Evolutionary conservation across 2,888 invertebrate genomes (phyloP), one percentile per base, ranked within the genome.

Genomic region (Eilema sororculum): DNA sequence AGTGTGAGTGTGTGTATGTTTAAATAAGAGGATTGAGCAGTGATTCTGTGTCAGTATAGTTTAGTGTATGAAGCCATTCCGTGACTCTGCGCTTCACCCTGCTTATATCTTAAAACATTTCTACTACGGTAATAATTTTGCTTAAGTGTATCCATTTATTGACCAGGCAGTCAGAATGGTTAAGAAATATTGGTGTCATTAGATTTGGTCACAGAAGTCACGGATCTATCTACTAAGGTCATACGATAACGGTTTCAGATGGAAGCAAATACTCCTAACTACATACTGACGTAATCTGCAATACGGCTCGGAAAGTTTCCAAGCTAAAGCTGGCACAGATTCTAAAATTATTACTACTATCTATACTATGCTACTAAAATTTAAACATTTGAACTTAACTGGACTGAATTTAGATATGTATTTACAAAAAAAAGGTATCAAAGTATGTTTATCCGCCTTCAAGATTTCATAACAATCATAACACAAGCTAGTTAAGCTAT

Each of bases 401-500:
- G 33, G 1, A 37, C 1, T 1, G 10, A 37, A 0, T 12, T 0
- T 1, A 12, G 1, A n/a, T n/a, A n/a, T n/a, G n/a, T n/a, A n/a
- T n/a, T n/a, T n/a, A n/a, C n/a, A n/a, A n/a, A n/a, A n/a, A n/a
- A n/a, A n/a, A n/a, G n/a, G n/a, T n/a, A n/a, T n/a, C n/a, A n/a
- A n/a, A n/a, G n/a, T n/a, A n/a, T n/a, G n/a, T n/a, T n/a, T n/a
- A n/a, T n/a, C n/a, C n/a, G n/a, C n/a, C n/a, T n/a, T n/a, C n/a
- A n/a, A n/a, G n/a, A n/a, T n/a, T n/a, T n/a, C n/a, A n/a, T n/a
- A n/a, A n/a, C n/a, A n/a, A n/a, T n/a, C n/a, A n/a, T n/a, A n/a
- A n/a, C n/a, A n/a, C n/a, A n/a, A n/a, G n/a, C n/a, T n/a, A n/a
- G n/a, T n/a, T n/a, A n/a, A n/a, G n/a, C n/a, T n/a, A n/a, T n/a